phyloP scores from a whole-genome alignment of 2,113 vertebrate genomes.

The Psephotus haematonotus region DNA sequence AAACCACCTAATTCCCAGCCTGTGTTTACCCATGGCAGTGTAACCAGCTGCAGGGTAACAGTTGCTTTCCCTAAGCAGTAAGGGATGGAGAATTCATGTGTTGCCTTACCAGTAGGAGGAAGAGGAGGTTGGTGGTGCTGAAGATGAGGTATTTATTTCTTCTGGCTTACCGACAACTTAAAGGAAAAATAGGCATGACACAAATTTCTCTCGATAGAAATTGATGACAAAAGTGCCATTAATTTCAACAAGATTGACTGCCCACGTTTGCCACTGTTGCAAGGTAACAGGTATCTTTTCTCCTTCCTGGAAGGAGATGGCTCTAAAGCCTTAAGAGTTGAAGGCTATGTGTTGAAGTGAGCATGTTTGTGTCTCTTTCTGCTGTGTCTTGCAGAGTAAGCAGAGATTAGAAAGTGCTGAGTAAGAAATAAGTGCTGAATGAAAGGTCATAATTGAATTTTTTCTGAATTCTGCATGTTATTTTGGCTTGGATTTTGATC shows the following conservation, averaged over 20 bases:
- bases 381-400: neutral
- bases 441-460: neutral
- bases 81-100: neutral
- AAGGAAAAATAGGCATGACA: neutral
- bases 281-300: neutral
- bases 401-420: conserved; percentile 22
- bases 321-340: neutral
- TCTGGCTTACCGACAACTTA: neutral
- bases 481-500: neutral
- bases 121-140: neutral
- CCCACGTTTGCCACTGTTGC: neutral
- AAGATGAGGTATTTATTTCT: neutral
- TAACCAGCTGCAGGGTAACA: neutral
- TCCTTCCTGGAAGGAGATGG: neutral
- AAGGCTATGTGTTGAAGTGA: neutral
- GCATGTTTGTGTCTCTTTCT: neutral
- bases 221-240: neutral
- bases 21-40: neutral
- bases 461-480: neutral
- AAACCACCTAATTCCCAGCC: neutral
- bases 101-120: neutral
- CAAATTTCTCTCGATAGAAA: neutral
- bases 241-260: neutral
- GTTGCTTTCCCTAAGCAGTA: neutral
- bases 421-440: neutral